Evolutionary conservation across 2,888 invertebrate species (phyloP).

Genomic region (Carabus problematicus): DNA sequence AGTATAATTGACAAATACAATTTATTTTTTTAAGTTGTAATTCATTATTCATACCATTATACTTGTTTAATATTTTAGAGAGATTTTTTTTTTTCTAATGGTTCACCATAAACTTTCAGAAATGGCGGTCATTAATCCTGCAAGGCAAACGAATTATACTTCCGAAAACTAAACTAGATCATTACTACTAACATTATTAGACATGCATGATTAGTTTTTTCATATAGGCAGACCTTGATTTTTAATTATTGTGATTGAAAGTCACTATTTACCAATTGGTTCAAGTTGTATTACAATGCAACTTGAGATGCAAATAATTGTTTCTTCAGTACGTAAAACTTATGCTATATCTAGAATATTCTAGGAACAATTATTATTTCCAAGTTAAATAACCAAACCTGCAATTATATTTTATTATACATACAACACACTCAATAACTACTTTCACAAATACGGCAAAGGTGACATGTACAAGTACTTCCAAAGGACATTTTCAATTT

Average conservation of each 20-base stretch:
- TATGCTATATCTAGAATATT: background rate
- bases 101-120: background rate
- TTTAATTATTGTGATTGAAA: constrained; percentile 27
- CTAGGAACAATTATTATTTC: constrained; percentile 15
- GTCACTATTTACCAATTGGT: constrained; percentile 21
- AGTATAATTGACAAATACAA: too few species aligned
- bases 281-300: background rate
- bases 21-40: too few species aligned
- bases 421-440: background rate
- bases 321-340: too few species aligned
- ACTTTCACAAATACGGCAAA: constrained; percentile 32
- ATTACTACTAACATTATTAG: constrained; percentile 8
- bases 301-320: background rate
- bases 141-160: constrained; percentile 9
- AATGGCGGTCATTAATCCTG: background rate
- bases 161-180: constrained; percentile 11
- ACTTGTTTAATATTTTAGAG: too few species aligned
- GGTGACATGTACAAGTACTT: constrained; percentile 21
- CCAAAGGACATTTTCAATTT: constrained; percentile 30
- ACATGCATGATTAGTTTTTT: constrained; percentile 6
- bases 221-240: constrained; percentile 15
- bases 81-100: too few species aligned
- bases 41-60: too few species aligned
- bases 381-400: constrained; percentile 27
- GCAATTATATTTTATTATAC: constrained; percentile 1